Evolutionary conservation across 2,797 vertebrate species (phyloP).

Genomic region (Tragelaphus oryx): DNA sequence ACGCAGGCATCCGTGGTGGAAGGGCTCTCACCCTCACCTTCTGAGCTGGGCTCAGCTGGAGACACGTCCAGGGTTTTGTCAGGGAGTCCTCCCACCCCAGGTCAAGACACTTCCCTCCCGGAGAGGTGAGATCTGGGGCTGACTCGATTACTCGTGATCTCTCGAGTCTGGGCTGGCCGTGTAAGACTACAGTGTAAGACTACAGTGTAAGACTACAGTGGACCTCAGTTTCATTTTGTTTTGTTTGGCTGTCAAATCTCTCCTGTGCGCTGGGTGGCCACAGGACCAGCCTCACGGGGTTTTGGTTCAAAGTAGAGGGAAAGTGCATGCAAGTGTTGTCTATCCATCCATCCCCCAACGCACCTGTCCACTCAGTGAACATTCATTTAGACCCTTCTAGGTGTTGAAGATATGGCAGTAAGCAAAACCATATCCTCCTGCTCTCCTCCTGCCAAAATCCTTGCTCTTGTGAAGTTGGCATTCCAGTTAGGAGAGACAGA

Average conservation of each 20-base stretch:
- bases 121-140: background rate
- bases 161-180: background rate
- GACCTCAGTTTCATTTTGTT: background rate
- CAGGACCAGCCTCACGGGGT: background rate
- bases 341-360: background rate
- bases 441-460: background rate
- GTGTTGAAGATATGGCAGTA: background rate
- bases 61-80: background rate
- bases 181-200: background rate
- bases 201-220: background rate
- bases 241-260: background rate
- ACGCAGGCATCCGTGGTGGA: background rate
- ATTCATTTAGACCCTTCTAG: background rate
- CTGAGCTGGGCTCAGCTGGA: background rate
- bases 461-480: background rate
- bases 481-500: slow-evolving; percentile 26
- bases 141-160: background rate
- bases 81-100: background rate
- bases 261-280: background rate
- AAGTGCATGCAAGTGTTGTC: background rate
- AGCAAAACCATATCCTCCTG: too few species aligned
- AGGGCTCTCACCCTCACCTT: background rate
- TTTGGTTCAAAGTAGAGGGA: slow-evolving; percentile 16
- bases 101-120: background rate
- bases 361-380: background rate